Conservation (phyloP, 2,113 vertebrate species). For the Hoplias malabaricus region DNA sequence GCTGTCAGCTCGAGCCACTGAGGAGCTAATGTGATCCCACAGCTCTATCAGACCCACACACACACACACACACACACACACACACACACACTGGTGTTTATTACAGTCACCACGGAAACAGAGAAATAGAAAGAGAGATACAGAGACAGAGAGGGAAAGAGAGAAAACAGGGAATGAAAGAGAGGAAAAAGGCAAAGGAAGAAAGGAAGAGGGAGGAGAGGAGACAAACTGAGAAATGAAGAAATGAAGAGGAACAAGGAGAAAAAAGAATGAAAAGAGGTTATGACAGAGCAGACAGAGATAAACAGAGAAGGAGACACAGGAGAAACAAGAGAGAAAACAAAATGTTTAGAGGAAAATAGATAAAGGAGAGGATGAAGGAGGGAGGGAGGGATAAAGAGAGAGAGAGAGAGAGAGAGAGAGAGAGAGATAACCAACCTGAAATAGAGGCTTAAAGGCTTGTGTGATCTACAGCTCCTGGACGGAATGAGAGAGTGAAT, state of each 20-base stretch:
- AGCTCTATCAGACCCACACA: constrained; percentile 48
- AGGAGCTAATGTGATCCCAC: constrained; percentile 54
- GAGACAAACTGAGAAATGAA: constrained; percentile 3
- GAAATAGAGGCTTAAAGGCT: constrained; percentile 39
- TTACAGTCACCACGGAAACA: constrained; percentile 38
- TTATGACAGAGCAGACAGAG: too few species aligned
- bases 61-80: background rate
- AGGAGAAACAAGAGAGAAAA: too few species aligned
- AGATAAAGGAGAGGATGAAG: constrained; percentile 2
- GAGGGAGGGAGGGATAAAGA: background rate
- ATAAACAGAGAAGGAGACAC: background rate
- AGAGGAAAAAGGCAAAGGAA: background rate
- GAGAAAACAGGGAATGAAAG: constrained; percentile 14
- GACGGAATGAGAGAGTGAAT: constrained; percentile 34
- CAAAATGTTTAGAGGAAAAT: too few species aligned
- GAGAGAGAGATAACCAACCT: constrained; percentile 2
- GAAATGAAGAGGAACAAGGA: too few species aligned
- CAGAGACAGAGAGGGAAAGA: constrained; percentile 14
- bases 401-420: background rate
- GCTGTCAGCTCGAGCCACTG: constrained; percentile 47
- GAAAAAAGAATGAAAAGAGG: too few species aligned
- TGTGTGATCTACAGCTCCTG: constrained; percentile 44
- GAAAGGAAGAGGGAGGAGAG: background rate
- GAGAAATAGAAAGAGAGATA: background rate
- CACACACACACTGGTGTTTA: constrained; percentile 35